A percentile compares a stretch with the other conserved stretches of the same genome.
These are phyloP conservation scores for Propithecus deckenii DNA, from an alignment of 2,797 vertebrate species.

Conservation along the genomic window DNA sequence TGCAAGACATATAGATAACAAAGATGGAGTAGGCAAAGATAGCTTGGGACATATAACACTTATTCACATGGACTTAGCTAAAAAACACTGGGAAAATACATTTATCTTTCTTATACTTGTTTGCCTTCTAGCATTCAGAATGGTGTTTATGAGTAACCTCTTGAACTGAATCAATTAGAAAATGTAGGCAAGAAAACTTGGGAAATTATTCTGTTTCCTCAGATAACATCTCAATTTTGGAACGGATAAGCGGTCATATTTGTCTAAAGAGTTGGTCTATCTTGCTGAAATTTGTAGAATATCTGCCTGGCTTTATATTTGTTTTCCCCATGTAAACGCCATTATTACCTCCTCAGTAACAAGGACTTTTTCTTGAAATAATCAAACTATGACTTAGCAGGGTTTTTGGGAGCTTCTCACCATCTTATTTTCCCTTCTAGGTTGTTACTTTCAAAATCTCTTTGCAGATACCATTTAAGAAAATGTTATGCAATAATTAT, in stretches of 20 bases:
- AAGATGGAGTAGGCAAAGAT: slow-evolving; percentile 23
- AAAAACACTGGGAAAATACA: not conserved
- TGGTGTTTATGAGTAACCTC: not conserved
- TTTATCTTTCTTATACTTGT: slow-evolving; percentile 27
- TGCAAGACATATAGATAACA: not conserved
- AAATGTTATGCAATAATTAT: not conserved
- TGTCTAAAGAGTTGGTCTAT: not conserved
- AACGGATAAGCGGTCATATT: not conserved
- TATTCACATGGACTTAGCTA: slow-evolving; percentile 9
- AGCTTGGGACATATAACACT: not conserved
- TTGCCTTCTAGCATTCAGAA: not conserved
- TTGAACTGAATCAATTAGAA: slow-evolving; percentile 46
- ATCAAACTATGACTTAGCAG: not conserved
- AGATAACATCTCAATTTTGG: not conserved
- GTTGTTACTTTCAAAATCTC: not conserved
- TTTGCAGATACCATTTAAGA: not conserved
- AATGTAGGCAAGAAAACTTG: not conserved
- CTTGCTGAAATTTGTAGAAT: not conserved
- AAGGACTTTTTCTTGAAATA: not conserved
- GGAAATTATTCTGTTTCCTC: slow-evolving; percentile 4
- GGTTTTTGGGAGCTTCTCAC: not conserved
- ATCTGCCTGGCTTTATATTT: not conserved
- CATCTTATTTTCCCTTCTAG: not conserved
- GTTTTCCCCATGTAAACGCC: not conserved
- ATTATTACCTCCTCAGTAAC: not conserved